Evolutionary conservation across 2,113 vertebrate species (phyloP), one percentile per base, ranked within the genome.

Genomic region (Hepsetus odoe): DNA sequence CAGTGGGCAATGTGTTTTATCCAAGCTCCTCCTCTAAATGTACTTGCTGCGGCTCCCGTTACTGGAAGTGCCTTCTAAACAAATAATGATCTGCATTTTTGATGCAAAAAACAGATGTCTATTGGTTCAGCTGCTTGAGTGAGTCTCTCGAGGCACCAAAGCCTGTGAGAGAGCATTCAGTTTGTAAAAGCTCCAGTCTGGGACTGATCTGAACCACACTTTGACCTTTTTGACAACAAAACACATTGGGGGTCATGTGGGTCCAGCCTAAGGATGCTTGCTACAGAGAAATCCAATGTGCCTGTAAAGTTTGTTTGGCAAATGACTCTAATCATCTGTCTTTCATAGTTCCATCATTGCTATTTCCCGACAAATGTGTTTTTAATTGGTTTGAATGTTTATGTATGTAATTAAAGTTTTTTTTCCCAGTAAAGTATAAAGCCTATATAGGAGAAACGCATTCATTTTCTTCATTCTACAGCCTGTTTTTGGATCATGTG

Each of bases 201-300:
- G 89, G 84, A 90, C 83, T 86, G 87, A 90, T 91, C 91, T 85
- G 67, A 84, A 85, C 80, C 79, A 49, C 82, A 83, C 82, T 86
- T 82, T 89, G 90, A 91, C 89, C 91, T 81, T 81, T 80, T 86
- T 84, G 79, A 84, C 84, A 87, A 73, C 83, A 28, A 65, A 85
- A 84, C 86, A 85, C 86, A 42, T 79, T 0, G 76, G 88, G 90
- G 4, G 90, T 89, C 86, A 81, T 72, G 55, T 30, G 84, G 88
- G 90, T 90, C 91, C 87, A 84, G n/a, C 14, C 33, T 49, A 44
- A 44, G 9, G 42, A 44, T 14, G 3, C 12, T 11, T 70, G 1
- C 67, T 67, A 64, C 51, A 30, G 20, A 18, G 18, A 12, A 18
- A 46, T 18, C n/a, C 18, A 32, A 20, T 58, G 1, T 69, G 51